Base-by-base conservation (phyloP, 2,888 invertebrate genomes). In the Sicus ferrugineus region DNA sequence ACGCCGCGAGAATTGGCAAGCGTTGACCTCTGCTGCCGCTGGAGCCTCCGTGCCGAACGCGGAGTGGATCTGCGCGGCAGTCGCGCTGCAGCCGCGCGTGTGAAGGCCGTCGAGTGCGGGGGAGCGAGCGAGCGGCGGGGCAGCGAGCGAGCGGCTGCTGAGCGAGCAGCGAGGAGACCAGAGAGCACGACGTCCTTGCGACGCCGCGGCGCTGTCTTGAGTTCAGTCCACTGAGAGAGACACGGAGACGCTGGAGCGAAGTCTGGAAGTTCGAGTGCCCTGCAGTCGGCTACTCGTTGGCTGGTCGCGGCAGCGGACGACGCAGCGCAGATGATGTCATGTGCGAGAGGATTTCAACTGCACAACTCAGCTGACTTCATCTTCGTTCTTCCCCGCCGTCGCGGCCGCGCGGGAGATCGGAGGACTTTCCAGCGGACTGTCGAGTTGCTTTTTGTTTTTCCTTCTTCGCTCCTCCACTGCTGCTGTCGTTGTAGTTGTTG, bases 31-130 rank as follows among this genome's bases (percentile, higher is more conserved):
- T 48, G 21, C 16, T 11, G 34, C 21, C 28, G 3, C 28, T 26
- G 54, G 1, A 54, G 23, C 28, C 26, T 56, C 19, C 19, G 31
- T 58, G 34, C 5, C 9, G 21, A 23, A 59, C 34, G 23, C 59
- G 42, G 38, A 21, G n/a, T n/a, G n/a, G n/a, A n/a, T 14, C 21
- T 42, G 42, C 16, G 42, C 50, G 31, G 42, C 52, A 7, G 11
- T n/a, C n/a, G 11, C n/a, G 38, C 28, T 30, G 11, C 38, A 23
- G 38, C 34, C 64, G 67, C 67, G 67, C 67, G 67, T 70, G 70
- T 70, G 70, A 70, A 70, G 70, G 70, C 67, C 70, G 70, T 52
- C 70, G 54, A 70, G 70, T 70, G 70, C 59, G 11, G 31, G 7
- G 21, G 48, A 30, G 48, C 30, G 48, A 6, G 11, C 28, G 48